Conservation (phyloP, 2,797 vertebrate species). For the Chromobotia macracanthus region DNA sequence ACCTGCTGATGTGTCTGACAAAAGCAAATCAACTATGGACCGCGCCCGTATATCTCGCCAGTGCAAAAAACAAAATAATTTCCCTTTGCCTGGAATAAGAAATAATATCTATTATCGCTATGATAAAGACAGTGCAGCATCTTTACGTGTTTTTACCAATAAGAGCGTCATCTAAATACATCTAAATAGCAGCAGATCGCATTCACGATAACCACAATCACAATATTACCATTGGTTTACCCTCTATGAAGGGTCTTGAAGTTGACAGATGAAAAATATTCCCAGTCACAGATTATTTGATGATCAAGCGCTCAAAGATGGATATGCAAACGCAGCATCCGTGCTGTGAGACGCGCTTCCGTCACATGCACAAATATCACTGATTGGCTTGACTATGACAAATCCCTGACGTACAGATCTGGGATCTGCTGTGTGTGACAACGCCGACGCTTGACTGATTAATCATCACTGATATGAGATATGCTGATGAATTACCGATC, state of each 20-base stretch:
- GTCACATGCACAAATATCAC: background rate
- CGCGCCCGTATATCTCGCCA: background rate
- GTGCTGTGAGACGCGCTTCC: background rate
- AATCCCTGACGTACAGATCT: background rate
- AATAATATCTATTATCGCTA: background rate
- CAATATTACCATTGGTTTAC: background rate
- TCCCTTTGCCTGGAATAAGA: background rate
- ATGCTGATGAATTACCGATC: background rate
- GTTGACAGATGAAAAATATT: background rate
- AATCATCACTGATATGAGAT: background rate
- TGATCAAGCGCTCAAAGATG: background rate
- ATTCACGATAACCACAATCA: background rate
- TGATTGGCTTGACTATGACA: background rate
- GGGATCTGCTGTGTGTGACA: slow-evolving; percentile 3
- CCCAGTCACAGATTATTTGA: background rate
- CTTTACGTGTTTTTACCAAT: background rate
- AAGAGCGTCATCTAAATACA: background rate
- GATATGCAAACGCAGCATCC: background rate
- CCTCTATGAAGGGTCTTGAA: background rate
- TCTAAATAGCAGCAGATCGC: background rate
- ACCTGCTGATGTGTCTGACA: background rate
- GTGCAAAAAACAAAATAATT: background rate
- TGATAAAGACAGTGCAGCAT: background rate
- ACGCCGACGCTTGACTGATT: background rate
- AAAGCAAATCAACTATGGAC: background rate